A percentile compares a stretch with the other conserved stretches of the same genome.
phyloP scores from a whole-genome alignment of 2,888 invertebrate species.

The Bunonema sp. region DNA sequence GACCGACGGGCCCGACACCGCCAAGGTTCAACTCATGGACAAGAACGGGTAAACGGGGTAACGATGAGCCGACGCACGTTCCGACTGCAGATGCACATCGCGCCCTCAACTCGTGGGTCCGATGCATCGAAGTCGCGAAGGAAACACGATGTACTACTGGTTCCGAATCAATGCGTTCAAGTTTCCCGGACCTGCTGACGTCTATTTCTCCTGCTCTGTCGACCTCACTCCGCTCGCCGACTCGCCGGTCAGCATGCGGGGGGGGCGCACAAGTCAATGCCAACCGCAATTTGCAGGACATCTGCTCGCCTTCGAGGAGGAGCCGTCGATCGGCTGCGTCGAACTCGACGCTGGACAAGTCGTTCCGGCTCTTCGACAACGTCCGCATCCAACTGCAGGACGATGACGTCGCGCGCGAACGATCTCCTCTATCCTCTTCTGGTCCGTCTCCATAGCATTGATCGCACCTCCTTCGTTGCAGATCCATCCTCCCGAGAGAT shows the following conservation, averaged over 20 bases:
- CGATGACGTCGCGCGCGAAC: too few relatives aligned
- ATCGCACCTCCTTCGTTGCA: too few relatives aligned
- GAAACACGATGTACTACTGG: conserved; percentile 14
- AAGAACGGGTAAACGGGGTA: conserved; percentile 18
- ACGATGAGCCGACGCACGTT: not conserved
- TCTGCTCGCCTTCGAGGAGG: conserved; percentile 8
- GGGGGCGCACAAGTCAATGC: conserved; percentile 3
- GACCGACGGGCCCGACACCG: conserved; percentile 29
- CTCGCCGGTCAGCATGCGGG: conserved; percentile 17
- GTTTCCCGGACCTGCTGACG: conserved; percentile 40
- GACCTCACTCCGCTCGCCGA: conserved; percentile 31
- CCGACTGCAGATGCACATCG: conserved; percentile 25
- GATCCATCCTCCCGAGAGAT: too few relatives aligned
- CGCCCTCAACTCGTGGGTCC: conserved; percentile 27
- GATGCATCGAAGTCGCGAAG: conserved; percentile 16
- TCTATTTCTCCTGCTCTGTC: conserved; percentile 42
- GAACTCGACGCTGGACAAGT: conserved; percentile 2
- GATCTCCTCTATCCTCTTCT: too few relatives aligned
- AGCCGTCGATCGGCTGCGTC: conserved; percentile 2
- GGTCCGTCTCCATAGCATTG: too few relatives aligned
- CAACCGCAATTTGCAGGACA: too few relatives aligned
- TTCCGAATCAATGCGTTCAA: conserved; percentile 16
- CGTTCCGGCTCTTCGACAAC: conserved; percentile 20
- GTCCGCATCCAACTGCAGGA: conserved; percentile 17
- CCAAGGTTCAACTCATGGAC: conserved; percentile 31